Evolutionary conservation across 1,140 invertebrate species (phyloP), one percentile per base, ranked within the genome.

Genomic region (Stenopsyche tienmushanensis): DNA sequence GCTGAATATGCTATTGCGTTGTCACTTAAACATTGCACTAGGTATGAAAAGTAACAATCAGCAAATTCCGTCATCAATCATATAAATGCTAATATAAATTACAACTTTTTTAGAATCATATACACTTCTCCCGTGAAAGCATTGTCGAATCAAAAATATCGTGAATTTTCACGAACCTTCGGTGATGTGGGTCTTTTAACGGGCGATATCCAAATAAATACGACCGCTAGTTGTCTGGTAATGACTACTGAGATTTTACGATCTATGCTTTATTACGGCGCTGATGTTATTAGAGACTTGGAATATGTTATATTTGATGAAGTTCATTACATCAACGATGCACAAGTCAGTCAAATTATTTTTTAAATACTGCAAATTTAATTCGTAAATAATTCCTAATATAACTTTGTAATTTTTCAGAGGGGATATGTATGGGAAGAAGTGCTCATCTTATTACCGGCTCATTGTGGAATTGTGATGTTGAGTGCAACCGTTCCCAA

Each of bases 261-360:
- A 65, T 97, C 94, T 0, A 98, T 99, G 96, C 77, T 99, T 1
- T 99, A 98, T 75, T 93, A 94, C 74, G 95, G 93, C 18, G 95
- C 94, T 59, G 95, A 98, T 74, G 88, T 96, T 55, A 90, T 98
- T 1, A 83, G 94, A 58, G 97, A 99, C 80, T 81, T 99, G 47
- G 97, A 99, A 76, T 99, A 95, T 85, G 97, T 99, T 1, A 96
- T 99, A 72, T 99, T 99, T 77, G 98, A 99, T 79, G 98, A 99
- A 83, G 96, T 99, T 21, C 97, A 99, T 78, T 99, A 99, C 73
- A 95, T 99, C 49, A 99, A 99, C 77, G 94, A 99, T 82, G 86
- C 90, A 53, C 96, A 99, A 80, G 90, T 92, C 76, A 75, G 75
- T 75, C 59, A n/a, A n/a, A n/a, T n/a, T n/a, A n/a, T n/a, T n/a